Evolutionary conservation across 2,888 invertebrate genomes (phyloP).

Genomic region (Mantis religiosa): DNA sequence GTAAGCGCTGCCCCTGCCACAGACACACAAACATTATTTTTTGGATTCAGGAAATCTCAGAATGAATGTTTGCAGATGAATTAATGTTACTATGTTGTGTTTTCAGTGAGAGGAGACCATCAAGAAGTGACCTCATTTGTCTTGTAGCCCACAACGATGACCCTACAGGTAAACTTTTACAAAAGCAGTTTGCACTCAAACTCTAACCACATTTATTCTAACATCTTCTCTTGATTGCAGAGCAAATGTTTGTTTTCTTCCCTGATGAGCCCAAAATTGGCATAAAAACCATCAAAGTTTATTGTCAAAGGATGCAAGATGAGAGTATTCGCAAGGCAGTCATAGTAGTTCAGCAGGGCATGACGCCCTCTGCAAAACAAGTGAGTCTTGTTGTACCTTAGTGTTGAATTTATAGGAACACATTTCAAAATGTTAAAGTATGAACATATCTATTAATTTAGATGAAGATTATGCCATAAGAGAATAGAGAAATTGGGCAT

Average conservation of each 20-base stretch:
- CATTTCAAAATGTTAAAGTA: too few species aligned
- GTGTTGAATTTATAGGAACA: too few species aligned
- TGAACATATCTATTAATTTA: too few species aligned
- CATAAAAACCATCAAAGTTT: constrained; percentile 97
- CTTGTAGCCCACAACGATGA: constrained; percentile 98
- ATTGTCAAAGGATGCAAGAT: constrained; percentile 98
- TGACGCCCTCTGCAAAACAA: constrained; percentile 97
- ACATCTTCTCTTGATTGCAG: constrained; percentile 43
- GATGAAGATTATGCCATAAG: too few species aligned
- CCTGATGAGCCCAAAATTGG: constrained; percentile 99
- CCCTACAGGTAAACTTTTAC: constrained; percentile 63
- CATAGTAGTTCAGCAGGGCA: constrained; percentile 95
- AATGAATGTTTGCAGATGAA: not conserved
- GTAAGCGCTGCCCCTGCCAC: too few species aligned
- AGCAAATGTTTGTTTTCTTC: constrained; percentile 99
- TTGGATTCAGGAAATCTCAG: too few species aligned
- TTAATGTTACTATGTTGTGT: constrained; percentile 4
- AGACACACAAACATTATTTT: too few species aligned
- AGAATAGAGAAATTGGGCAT: too few species aligned
- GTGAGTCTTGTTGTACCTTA: too few species aligned
- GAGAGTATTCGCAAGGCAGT: constrained; percentile 98
- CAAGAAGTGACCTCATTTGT: constrained; percentile 90
- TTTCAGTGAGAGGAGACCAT: constrained; percentile 83
- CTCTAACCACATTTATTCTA: too few species aligned
- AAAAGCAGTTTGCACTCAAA: too few species aligned